Conservation (phyloP, 1,140 invertebrate genomes). For the Centruroides sculpturatus region DNA sequence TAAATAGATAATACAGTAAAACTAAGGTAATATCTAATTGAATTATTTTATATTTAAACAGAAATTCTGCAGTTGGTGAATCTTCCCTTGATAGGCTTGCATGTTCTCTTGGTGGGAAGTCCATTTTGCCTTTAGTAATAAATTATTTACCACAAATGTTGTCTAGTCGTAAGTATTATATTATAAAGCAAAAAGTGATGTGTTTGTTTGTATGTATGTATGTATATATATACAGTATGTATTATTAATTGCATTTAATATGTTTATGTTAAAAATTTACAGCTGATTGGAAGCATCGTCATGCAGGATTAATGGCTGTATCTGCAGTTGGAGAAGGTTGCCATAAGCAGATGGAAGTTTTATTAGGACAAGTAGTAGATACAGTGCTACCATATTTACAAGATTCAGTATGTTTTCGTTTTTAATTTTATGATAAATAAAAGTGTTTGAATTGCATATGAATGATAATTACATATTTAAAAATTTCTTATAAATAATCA, state of each 20-base stretch:
- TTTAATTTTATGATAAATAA: too few species aligned
- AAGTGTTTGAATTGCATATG: too few species aligned
- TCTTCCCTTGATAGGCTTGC: conserved; percentile 90
- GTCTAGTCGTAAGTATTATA: conserved; percentile 41
- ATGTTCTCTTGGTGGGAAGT: conserved; percentile 90
- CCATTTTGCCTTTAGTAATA: conserved; percentile 73
- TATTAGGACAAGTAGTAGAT: conserved; percentile 78
- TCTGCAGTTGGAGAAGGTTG: conserved; percentile 97
- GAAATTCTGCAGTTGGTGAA: conserved; percentile 88
- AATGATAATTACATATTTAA: too few species aligned
- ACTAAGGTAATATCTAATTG: too few species aligned
- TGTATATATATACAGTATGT: too few species aligned
- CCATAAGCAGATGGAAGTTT: conserved; percentile 91
- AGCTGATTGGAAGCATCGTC: conserved; percentile 46
- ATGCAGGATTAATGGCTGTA: conserved; percentile 95
- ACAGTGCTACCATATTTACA: conserved; percentile 74
- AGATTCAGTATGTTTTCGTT: conserved; percentile 49
- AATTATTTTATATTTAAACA: conserved; percentile 24
- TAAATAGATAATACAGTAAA: too few species aligned
- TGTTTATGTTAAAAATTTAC: conserved; percentile 3
- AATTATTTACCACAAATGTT: conserved; percentile 72
- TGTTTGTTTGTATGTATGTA: too few species aligned
- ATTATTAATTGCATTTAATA: too few species aligned
- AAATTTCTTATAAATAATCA: too few species aligned
- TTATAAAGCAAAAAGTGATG: too few species aligned